phyloP scores from a whole-genome alignment of 2,797 vertebrate species.

The Psittacula echo region DNA sequence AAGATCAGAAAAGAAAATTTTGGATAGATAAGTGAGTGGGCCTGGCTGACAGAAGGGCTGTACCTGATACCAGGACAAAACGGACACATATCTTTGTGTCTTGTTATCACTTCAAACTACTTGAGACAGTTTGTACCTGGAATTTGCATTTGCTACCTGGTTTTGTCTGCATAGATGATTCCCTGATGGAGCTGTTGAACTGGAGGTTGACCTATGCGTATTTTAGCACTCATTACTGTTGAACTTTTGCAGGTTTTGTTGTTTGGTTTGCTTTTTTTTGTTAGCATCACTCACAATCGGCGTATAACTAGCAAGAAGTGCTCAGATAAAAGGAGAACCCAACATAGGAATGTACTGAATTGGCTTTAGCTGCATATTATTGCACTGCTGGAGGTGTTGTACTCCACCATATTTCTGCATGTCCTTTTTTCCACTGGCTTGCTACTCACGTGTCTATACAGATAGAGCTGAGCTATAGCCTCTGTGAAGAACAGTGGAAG shows the following conservation, averaged over 20 bases:
- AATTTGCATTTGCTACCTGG: neutral
- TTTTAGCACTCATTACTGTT: neutral
- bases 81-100: neutral
- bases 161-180: neutral
- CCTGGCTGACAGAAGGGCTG: neutral
- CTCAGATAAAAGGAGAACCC: neutral
- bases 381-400: neutral
- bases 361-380: neutral
- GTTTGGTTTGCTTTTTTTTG: neutral
- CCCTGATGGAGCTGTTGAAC: neutral
- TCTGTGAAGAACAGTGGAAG: neutral
- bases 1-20: neutral
- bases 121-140: neutral
- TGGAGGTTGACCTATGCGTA: fast-evolving
- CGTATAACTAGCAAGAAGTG: neutral
- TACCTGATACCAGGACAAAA: neutral
- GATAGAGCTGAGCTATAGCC: neutral
- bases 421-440: neutral
- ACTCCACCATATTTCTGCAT: neutral
- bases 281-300: neutral
- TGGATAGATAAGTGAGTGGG: neutral
- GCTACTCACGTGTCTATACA: neutral
- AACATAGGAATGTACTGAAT: neutral
- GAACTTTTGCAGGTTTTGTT: neutral
- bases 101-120: neutral